A percentile compares a stretch with the other conserved stretches of the same genome.
These are phyloP conservation scores for Trichopria drosophilae DNA, from an alignment of 2,888 invertebrate genomes.

Conservation along the genomic window DNA sequence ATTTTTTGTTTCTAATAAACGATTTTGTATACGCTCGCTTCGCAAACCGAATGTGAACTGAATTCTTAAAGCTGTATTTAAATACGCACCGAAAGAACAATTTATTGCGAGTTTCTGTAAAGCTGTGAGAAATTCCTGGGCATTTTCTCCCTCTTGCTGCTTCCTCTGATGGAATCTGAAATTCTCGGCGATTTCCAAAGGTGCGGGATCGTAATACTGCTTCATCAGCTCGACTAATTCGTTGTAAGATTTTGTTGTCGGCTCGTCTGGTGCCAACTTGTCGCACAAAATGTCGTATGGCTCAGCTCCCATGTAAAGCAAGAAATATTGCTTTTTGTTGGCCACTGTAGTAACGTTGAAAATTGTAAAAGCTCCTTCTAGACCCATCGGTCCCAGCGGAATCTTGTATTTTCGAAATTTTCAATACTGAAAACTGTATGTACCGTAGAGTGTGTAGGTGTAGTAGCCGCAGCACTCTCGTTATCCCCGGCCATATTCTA, in stretches of 20 bases:
- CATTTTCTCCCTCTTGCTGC: no score
- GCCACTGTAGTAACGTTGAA: no score
- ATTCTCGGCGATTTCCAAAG: constrained; percentile 41
- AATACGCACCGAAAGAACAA: constrained; percentile 40
- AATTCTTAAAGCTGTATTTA: constrained; percentile 41
- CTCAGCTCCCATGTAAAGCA: not conserved
- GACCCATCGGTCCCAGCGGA: no score
- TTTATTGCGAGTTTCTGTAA: constrained; percentile 37
- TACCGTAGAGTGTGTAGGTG: no score
- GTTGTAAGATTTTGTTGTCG: constrained; percentile 13
- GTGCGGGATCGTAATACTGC: constrained; percentile 28
- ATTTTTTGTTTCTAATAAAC: constrained; percentile 38
- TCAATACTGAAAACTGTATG: no score
- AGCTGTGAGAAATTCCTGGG: constrained; percentile 35
- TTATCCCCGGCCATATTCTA: no score
- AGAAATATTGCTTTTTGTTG: no score
- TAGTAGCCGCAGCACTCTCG: no score
- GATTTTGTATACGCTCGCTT: constrained; percentile 37
- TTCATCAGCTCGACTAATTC: constrained; percentile 14
- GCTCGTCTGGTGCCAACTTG: constrained; percentile 25
- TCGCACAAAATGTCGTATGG: constrained; percentile 20
- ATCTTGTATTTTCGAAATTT: no score
- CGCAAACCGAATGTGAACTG: constrained; percentile 42
- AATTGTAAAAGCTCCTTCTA: no score
- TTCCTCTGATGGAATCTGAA: constrained; percentile 38